Conservation (phyloP, 1,140 invertebrate species). For the Ooceraea biroi region DNA sequence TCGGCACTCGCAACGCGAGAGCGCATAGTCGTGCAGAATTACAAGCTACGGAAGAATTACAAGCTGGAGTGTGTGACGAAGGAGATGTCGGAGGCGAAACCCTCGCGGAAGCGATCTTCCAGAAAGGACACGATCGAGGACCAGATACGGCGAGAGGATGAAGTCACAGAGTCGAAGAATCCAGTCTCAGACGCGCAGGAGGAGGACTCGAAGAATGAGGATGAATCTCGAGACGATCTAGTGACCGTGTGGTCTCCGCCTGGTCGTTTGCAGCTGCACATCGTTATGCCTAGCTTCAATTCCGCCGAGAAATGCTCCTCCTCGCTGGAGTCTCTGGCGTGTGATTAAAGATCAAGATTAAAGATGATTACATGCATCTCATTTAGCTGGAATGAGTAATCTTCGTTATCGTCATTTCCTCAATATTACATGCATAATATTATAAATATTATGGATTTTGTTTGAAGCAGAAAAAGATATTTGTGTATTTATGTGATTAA, state of each 20-base stretch:
- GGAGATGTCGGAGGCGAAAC: slow-evolving; percentile 17
- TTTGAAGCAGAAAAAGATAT: neutral
- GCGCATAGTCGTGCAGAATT: slow-evolving; percentile 60
- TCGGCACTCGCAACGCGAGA: slow-evolving; percentile 45
- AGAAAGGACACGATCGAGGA: slow-evolving; percentile 30
- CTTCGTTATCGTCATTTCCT: neutral
- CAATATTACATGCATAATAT: no score
- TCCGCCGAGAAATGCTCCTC: slow-evolving; percentile 72
- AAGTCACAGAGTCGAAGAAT: neutral
- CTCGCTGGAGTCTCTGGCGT: slow-evolving; percentile 77
- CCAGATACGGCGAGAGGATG: neutral
- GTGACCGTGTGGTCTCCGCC: slow-evolving; percentile 48
- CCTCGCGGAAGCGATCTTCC: slow-evolving; percentile 4
- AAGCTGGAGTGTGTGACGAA: slow-evolving; percentile 21
- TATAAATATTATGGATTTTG: neutral
- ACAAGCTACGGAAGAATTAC: slow-evolving; percentile 64
- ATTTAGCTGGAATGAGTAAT: neutral
- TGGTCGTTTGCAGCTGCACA: slow-evolving; percentile 87
- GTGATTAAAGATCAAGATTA: slow-evolving; percentile 50
- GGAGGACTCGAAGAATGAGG: slow-evolving; percentile 4
- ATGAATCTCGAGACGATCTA: slow-evolving; percentile 20
- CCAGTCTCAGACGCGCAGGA: neutral
- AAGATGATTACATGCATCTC: neutral
- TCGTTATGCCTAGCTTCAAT: slow-evolving; percentile 89
- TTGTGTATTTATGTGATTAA: neutral